Percentiles rank a stretch among this genome's conserved stretches.
These are phyloP conservation scores for Nomada fucata DNA, from an alignment of 2,888 invertebrate genomes.

Conservation along the genomic window DNA sequence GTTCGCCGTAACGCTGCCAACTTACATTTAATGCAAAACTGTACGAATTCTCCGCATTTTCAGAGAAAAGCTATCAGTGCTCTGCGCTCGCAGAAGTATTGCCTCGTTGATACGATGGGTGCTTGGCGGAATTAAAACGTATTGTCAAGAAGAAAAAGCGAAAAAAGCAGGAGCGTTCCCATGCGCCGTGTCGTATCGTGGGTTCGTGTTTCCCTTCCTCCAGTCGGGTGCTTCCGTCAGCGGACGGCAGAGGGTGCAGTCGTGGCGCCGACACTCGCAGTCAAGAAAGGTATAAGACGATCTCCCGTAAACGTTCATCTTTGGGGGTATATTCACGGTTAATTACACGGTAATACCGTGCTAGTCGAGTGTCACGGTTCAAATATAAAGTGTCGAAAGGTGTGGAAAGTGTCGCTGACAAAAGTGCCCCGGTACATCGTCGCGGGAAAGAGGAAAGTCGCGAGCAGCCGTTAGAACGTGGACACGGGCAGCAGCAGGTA, in stretches of 20 bases:
- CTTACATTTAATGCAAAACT: conserved; percentile 3
- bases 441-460: neutral
- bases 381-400: conserved; percentile 16
- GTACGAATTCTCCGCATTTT: neutral
- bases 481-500: conserved; percentile 65
- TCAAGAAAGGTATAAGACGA: conserved; percentile 64
- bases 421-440: neutral
- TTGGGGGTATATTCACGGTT: conserved; percentile 63
- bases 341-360: conserved; percentile 34
- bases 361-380: conserved; percentile 30
- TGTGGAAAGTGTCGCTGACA: conserved; percentile 24
- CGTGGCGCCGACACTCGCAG: conserved; percentile 64
- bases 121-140: neutral
- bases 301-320: conserved; percentile 58
- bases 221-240: conserved; percentile 18
- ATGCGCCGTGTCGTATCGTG: neutral
- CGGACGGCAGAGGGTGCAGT: conserved; percentile 50
- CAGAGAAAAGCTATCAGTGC: neutral
- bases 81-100: neutral
- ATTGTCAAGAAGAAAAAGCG: neutral
- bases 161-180: conserved; percentile 1
- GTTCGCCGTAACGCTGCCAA: neutral
- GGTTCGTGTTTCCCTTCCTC: conserved; percentile 38
- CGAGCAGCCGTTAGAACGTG: conserved; percentile 22
- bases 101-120: neutral